phyloP scores from a whole-genome alignment of 1,140 invertebrate species.

The Eumeta japonica region DNA sequence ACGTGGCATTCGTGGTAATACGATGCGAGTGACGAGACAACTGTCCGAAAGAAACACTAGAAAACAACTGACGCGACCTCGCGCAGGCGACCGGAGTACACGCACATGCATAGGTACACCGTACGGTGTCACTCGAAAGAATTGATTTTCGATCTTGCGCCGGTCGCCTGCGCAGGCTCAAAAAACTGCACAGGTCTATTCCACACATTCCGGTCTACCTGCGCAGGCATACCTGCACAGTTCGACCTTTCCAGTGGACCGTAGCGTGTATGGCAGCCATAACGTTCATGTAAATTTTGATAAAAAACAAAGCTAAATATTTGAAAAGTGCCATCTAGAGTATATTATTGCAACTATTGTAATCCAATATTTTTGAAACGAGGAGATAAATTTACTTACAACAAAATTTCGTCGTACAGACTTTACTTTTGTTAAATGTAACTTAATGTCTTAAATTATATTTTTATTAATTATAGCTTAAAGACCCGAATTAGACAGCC shows the following conservation, averaged over 20 bases:
- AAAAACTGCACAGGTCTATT: constrained; percentile 8
- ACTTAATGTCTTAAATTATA: no score
- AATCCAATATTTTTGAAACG: no score
- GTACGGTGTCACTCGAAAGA: constrained; percentile 14
- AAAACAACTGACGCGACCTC: constrained; percentile 11
- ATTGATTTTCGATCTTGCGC: constrained; percentile 13
- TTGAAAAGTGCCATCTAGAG: no score
- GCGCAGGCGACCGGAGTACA: constrained; percentile 17
- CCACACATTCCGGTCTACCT: constrained; percentile 14
- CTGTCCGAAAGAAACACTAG: constrained; percentile 3
- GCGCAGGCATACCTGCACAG: constrained; percentile 10
- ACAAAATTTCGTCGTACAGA: no score
- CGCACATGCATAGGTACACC: constrained; percentile 13
- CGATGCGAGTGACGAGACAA: constrained; percentile 5
- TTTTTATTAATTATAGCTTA: no score
- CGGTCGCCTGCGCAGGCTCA: constrained; percentile 14
- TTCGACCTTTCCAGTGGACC: constrained; percentile 9
- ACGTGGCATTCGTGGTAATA: background rate
- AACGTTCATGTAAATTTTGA: no score
- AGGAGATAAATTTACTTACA: no score
- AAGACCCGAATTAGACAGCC: no score
- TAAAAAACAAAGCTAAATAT: no score
- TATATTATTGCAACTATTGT: no score
- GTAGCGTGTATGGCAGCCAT: constrained; percentile 9
- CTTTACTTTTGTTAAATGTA: no score